These are phyloP conservation scores for Malthinus flaveolus DNA, from an alignment of 2,888 invertebrate species.

Conservation along the genomic window DNA sequence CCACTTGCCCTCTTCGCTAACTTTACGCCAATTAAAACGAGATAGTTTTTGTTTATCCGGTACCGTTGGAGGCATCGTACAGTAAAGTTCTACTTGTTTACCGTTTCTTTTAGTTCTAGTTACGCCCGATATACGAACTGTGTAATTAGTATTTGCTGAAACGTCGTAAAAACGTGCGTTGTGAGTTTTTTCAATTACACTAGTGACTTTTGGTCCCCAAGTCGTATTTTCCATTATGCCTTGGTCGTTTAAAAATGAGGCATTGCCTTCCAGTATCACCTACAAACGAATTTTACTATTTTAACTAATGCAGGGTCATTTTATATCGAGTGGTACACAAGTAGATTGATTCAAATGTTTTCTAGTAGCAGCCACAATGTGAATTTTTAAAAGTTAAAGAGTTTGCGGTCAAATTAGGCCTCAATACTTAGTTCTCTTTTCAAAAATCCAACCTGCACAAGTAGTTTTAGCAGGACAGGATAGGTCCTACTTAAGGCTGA, in stretches of 20 bases:
- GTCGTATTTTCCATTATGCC: conserved; percentile 58
- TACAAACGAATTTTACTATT: too few relatives aligned
- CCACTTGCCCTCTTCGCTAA: conserved; percentile 67
- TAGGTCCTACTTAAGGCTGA: too few relatives aligned
- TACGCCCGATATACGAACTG: conserved; percentile 75
- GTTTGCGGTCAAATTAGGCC: too few relatives aligned
- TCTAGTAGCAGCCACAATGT: too few relatives aligned
- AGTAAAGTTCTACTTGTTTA: conserved; percentile 64
- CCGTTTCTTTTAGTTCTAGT: conserved; percentile 77
- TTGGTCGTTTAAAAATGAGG: conserved; percentile 59
- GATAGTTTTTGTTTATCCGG: conserved; percentile 69
- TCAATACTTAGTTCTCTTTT: too few relatives aligned
- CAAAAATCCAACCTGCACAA: too few relatives aligned
- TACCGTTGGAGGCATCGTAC: conserved; percentile 71
- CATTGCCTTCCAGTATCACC: conserved; percentile 59
- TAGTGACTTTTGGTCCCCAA: conserved; percentile 64
- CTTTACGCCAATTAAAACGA: conserved; percentile 64
- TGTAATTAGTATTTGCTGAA: conserved; percentile 83
- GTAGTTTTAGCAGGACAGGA: too few relatives aligned
- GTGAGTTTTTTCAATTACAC: conserved; percentile 58
- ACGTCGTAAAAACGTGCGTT: conserved; percentile 68
- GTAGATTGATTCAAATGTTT: too few relatives aligned
- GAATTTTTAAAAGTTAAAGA: too few relatives aligned
- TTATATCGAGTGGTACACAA: too few relatives aligned
- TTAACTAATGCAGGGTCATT: too few relatives aligned